These are phyloP conservation scores for Acanthopleura granulata DNA, from an alignment of 2,888 invertebrate species.

Conservation along the genomic window DNA sequence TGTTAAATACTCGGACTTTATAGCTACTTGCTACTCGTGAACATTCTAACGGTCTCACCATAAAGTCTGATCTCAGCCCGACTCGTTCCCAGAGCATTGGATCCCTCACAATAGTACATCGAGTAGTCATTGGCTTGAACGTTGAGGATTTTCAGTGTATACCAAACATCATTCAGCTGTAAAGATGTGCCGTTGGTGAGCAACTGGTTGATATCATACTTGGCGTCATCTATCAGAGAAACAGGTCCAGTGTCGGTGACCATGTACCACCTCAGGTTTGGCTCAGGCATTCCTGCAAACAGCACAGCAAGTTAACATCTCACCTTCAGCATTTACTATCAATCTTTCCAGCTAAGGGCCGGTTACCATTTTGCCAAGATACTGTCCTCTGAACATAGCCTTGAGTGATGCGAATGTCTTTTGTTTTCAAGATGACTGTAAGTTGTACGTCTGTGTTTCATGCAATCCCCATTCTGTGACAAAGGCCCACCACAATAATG, in stretches of 20 bases:
- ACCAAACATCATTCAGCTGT: slow-evolving; percentile 59
- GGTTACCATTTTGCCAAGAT: too few relatives aligned
- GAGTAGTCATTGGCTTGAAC: slow-evolving; percentile 64
- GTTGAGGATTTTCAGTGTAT: slow-evolving; percentile 63
- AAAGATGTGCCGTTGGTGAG: slow-evolving; percentile 52
- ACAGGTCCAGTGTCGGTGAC: slow-evolving; percentile 36
- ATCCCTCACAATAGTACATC: slow-evolving; percentile 59
- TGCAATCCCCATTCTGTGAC: too few relatives aligned
- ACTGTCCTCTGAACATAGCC: too few relatives aligned
- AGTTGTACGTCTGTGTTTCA: too few relatives aligned
- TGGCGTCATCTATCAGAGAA: slow-evolving; percentile 58
- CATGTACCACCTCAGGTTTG: slow-evolving; percentile 58
- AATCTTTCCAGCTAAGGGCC: too few relatives aligned
- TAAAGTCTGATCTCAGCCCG: slow-evolving; percentile 52
- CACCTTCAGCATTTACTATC: too few relatives aligned
- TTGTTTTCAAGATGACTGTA: too few relatives aligned
- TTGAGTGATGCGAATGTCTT: too few relatives aligned
- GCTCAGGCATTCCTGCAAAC: slow-evolving; percentile 58
- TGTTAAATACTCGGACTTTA: too few relatives aligned
- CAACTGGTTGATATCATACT: slow-evolving; percentile 61
- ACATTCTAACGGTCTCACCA: slow-evolving; percentile 47
- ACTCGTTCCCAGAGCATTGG: slow-evolving; percentile 50
- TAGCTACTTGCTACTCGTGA: too few relatives aligned
- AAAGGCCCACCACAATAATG: too few relatives aligned
- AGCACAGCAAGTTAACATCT: too few relatives aligned